Evolutionary conservation across 2,113 vertebrate genomes (phyloP), one percentile per base, ranked within the genome.

Genomic region (Pachyramphus minor): DNA sequence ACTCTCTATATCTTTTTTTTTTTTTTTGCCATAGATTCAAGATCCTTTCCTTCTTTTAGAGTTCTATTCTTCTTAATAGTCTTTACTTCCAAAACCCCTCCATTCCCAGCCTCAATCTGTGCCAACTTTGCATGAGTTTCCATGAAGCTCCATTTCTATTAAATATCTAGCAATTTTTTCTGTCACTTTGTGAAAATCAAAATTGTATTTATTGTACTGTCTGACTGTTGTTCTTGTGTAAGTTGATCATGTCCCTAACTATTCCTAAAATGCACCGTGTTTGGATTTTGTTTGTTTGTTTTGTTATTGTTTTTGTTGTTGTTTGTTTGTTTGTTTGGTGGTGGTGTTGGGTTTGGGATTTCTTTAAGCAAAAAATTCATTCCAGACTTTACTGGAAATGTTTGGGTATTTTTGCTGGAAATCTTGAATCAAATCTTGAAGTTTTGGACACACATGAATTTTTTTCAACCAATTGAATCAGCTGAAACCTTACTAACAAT

Each of bases 351-450:
- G 25, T 14, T 50, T 27, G 25, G 49, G 21, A 8, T 18, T 7
- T 37, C 35, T 91, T 87, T 44, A 41, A 11, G 4, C 0, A 39
- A 91, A 88, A 80, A 14, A 0, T 0, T 35, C 15, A 25, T 20
- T 23, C 17, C 14, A 55, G 5, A 2, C 11, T 53, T 84, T 49
- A 30, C n/a, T 39, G 6, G 5, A 49, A 33, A 53, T 3, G 1
- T 41, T 66, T 39, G 7, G 6, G 1, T 0, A 0, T 30, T 24
- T 52, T 60, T 20, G 0, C 12, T 62, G 8, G 31, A 73, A 66
- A 62, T 50, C 8, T 83, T 67, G 11, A 81, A 33, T 62, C 28
- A 5, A 52, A 0, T 45, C n/a, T n/a, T n/a, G n/a, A 55, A 18
- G 7, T 56, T 87, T 88, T 82, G 11, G 87, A 68, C 8, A 76